These are phyloP conservation scores for Hoplodrina ambigua DNA, from an alignment of 2,888 invertebrate species.

Conservation along the genomic window DNA sequence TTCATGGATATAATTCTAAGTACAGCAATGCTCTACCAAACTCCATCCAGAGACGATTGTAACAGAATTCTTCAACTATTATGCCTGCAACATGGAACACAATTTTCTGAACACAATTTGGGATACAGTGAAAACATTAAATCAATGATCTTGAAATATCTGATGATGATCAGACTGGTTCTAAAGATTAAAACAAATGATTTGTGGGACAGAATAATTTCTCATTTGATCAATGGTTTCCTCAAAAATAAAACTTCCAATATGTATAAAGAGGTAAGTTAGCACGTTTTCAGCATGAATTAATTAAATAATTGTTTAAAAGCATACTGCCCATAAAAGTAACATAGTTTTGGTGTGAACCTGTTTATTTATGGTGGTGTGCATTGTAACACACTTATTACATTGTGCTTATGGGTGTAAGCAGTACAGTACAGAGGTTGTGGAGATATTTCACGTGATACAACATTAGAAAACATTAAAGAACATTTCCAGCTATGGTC, in stretches of 20 bases:
- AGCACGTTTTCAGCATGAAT: background rate
- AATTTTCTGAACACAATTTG: slow-evolving; percentile 68
- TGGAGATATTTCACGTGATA: no score
- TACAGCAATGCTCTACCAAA: slow-evolving; percentile 67
- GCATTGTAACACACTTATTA: no score
- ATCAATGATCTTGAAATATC: slow-evolving; percentile 73
- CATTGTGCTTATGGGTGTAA: no score
- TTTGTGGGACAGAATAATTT: slow-evolving; percentile 70
- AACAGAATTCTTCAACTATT: slow-evolving; percentile 71
- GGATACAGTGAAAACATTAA: slow-evolving; percentile 67
- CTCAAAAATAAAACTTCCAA: slow-evolving; percentile 69
- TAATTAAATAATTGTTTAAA: background rate
- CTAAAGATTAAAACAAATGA: slow-evolving; percentile 70
- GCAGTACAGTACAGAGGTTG: no score
- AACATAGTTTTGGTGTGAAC: no score
- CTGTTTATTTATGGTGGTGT: no score
- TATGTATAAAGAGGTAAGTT: slow-evolving; percentile 62
- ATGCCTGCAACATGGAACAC: slow-evolving; percentile 71
- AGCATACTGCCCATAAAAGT: no score
- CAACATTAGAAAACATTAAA: no score
- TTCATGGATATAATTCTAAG: slow-evolving; percentile 74
- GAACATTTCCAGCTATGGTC: no score
- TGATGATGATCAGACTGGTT: slow-evolving; percentile 70
- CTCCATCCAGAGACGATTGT: slow-evolving; percentile 66
- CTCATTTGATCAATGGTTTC: slow-evolving; percentile 66